phyloP scores from a whole-genome alignment of 2,113 vertebrate species.

The Kryptolebias marmoratus region DNA sequence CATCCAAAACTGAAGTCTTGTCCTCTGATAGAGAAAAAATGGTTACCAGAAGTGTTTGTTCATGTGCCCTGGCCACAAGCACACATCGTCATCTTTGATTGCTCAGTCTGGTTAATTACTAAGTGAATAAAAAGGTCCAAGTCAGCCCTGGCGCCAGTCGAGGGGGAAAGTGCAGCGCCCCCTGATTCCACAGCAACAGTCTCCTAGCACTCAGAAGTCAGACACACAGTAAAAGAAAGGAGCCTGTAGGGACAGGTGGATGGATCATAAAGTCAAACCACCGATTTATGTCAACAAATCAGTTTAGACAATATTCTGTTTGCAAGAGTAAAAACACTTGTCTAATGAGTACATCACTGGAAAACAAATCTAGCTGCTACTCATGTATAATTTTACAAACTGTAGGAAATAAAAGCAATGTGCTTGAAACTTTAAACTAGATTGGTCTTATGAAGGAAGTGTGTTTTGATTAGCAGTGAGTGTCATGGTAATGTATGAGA shows the following conservation, averaged over 20 bases:
- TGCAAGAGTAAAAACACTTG: background rate
- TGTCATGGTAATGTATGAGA: background rate
- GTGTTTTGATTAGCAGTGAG: background rate
- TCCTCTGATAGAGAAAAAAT: slow-evolving; percentile 20
- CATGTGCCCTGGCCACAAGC: slow-evolving; percentile 24
- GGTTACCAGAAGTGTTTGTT: slow-evolving; percentile 47
- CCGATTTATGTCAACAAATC: background rate
- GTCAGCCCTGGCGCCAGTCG: slow-evolving; percentile 45
- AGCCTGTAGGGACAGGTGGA: background rate
- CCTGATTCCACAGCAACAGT: slow-evolving; percentile 39
- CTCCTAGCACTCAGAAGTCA: slow-evolving; percentile 29
- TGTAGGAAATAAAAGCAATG: background rate
- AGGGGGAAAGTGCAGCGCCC: background rate
- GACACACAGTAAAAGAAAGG: slow-evolving; percentile 9
- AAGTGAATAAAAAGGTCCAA: slow-evolving; percentile 63
- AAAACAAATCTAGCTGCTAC: background rate
- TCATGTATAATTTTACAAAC: background rate
- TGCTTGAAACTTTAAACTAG: background rate
- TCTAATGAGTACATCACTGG: background rate
- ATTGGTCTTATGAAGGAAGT: background rate
- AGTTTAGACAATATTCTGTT: background rate
- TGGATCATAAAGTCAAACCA: background rate
- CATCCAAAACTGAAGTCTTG: slow-evolving; percentile 44
- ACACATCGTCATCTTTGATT: slow-evolving; percentile 62
- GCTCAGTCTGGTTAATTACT: slow-evolving; percentile 74